Conservation (phyloP, 2,888 invertebrate genomes). For the Halictus ligatus region DNA sequence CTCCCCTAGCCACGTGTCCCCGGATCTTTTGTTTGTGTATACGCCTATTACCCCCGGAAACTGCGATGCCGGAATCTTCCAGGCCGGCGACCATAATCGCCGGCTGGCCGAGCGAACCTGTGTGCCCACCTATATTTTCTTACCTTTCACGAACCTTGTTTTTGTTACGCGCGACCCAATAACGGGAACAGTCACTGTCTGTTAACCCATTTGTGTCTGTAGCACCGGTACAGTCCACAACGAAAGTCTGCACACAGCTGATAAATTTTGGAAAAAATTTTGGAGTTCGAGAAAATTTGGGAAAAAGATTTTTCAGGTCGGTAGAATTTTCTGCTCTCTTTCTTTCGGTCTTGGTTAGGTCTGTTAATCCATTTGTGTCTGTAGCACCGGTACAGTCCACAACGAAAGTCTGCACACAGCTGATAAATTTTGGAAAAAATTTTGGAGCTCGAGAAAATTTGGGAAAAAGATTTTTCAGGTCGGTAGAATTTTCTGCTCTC, state of each 20-base stretch:
- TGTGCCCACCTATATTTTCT: not conserved
- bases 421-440: too few relatives aligned
- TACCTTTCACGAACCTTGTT: not conserved
- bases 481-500: not conserved
- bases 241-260: not conserved
- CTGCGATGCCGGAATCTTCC: not conserved
- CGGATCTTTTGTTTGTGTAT: slow-evolving; percentile 12
- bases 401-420: not conserved
- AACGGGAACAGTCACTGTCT: not conserved
- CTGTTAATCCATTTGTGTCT: not conserved
- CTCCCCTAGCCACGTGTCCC: slow-evolving; percentile 1
- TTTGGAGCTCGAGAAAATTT: not conserved
- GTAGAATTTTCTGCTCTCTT: not conserved
- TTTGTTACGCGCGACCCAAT: not conserved
- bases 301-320: not conserved
- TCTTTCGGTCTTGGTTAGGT: too few relatives aligned
- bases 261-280: too few relatives aligned
- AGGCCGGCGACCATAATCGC: not conserved
- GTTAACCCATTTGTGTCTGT: not conserved
- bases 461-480: not conserved
- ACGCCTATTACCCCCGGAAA: slow-evolving; percentile 3
- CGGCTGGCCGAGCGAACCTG: not conserved
- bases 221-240: not conserved
- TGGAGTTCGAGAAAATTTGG: not conserved
- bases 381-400: not conserved